Percentiles rank a stretch among this genome's conserved stretches.
These are phyloP conservation scores for Ammospiza caudacuta DNA, from an alignment of 2,113 vertebrate genomes.

Conservation along the genomic window DNA sequence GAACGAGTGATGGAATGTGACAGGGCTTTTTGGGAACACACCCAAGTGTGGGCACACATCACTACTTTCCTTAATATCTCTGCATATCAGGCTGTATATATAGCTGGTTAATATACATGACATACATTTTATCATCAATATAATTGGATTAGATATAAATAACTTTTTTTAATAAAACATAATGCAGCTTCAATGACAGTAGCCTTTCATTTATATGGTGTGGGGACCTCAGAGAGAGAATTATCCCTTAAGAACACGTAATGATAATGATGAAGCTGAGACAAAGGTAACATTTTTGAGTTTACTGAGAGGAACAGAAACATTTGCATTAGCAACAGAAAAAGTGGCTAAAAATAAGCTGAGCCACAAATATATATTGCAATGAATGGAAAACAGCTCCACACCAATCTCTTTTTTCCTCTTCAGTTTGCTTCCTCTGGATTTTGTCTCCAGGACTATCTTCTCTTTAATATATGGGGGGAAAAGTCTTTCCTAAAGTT, in stretches of 20 bases:
- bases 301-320: neutral
- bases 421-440: neutral
- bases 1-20: rapidly evolving
- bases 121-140: neutral
- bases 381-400: neutral
- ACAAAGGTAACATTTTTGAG: neutral
- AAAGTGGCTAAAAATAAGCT: neutral
- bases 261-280: neutral
- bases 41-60: neutral
- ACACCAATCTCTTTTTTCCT: rapidly evolving
- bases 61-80: neutral
- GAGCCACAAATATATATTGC: neutral
- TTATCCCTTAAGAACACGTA: neutral
- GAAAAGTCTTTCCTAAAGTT: neutral
- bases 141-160: neutral
- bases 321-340: neutral
- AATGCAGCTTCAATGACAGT: neutral
- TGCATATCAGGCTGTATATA: neutral
- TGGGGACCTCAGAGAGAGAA: neutral
- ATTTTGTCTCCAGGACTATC: neutral
- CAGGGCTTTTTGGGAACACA: neutral
- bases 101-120: neutral
- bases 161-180: neutral
- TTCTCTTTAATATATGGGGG: neutral
- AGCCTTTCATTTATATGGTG: neutral